phyloP scores from a whole-genome alignment of 2,888 invertebrate genomes.

The Boloria selene region DNA sequence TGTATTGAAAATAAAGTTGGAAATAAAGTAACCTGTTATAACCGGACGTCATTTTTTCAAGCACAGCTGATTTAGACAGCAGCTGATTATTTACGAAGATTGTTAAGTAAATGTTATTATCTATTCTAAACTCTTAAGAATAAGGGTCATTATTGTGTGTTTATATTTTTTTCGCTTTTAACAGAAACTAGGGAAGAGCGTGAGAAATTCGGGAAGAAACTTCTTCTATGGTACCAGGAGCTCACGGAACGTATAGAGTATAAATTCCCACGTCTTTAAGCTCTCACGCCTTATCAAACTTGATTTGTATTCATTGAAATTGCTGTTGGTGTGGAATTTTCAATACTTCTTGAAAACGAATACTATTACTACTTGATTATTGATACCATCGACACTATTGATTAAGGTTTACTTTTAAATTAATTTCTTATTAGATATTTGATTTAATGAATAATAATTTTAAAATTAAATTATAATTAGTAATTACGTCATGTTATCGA shows the following conservation, averaged over 20 bases:
- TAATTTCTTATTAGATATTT: too few species aligned
- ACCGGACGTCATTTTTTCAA: conserved; percentile 54
- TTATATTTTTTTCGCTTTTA: conserved; percentile 52
- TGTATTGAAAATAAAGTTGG: conserved; percentile 6
- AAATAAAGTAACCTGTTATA: conserved; percentile 13
- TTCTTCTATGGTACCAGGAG: conserved; percentile 75
- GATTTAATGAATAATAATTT: too few species aligned
- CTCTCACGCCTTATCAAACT: conserved; percentile 47
- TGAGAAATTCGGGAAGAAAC: conserved; percentile 82
- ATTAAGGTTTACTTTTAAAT: too few species aligned
- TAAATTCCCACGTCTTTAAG: conserved; percentile 14
- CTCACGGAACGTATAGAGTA: conserved; percentile 54
- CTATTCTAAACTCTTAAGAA: conserved; percentile 22
- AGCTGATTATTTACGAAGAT: conserved; percentile 29
- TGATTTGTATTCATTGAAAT: conserved; percentile 16
- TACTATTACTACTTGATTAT: background rate
- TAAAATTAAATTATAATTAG: too few species aligned
- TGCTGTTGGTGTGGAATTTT: background rate
- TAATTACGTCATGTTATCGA: too few species aligned
- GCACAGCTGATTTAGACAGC: conserved; percentile 54
- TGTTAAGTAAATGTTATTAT: conserved; percentile 12
- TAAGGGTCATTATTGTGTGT: conserved; percentile 46
- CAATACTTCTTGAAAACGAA: background rate
- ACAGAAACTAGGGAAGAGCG: conserved; percentile 69
- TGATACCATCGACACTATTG: too few species aligned